Evolutionary conservation across 2,888 invertebrate genomes (phyloP).

Genomic region (Coelinius sp.): DNA sequence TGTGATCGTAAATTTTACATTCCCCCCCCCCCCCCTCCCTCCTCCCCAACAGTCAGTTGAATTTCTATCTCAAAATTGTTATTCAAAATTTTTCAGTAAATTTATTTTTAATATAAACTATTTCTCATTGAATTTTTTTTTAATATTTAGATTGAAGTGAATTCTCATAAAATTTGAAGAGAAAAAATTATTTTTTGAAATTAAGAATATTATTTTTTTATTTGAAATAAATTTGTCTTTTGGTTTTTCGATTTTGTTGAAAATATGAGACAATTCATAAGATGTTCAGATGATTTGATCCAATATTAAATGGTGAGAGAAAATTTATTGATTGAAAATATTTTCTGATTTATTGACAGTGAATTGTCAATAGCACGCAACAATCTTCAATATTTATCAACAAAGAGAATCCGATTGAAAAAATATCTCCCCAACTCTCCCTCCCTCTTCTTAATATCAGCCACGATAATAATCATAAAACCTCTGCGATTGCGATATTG

Average conservation of each 20-base stretch:
- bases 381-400: background rate
- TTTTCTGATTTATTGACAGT: no score
- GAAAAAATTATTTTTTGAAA: background rate
- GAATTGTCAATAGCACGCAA: background rate
- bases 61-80: conserved; percentile 23
- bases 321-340: background rate
- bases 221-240: background rate
- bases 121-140: conserved; percentile 10
- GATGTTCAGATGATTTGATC: background rate
- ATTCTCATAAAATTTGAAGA: background rate
- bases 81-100: no score
- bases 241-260: background rate
- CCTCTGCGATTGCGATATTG: background rate
- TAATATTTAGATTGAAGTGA: background rate
- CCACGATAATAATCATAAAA: conserved; percentile 15
- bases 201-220: background rate
- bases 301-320: background rate
- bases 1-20: conserved; percentile 27
- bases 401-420: background rate
- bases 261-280: background rate
- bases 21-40: conserved; percentile 32
- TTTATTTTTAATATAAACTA: conserved; percentile 28
- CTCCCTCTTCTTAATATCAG: background rate
- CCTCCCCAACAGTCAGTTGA: conserved; percentile 37
- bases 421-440: background rate